phyloP scores from a whole-genome alignment of 1,140 invertebrate species.

The Drosophila varians region DNA sequence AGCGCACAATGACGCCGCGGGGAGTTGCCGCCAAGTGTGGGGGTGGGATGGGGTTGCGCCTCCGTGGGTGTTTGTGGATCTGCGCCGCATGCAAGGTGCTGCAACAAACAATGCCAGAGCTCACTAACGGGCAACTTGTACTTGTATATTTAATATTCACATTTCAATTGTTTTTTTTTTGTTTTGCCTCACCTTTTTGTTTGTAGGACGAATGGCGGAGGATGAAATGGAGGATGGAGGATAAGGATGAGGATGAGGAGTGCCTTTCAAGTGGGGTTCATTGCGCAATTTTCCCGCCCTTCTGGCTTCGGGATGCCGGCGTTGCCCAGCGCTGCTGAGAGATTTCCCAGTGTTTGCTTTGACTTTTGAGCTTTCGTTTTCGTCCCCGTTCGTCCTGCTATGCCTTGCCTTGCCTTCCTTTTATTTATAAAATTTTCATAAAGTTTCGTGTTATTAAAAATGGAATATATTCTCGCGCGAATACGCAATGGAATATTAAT shows the following conservation, averaged over 20 bases:
- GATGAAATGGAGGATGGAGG: too few relatives aligned
- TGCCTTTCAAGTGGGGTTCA: conserved; percentile 21
- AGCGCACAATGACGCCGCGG: conserved; percentile 70
- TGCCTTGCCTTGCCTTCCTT: conserved; percentile 20
- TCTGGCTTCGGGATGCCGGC: conserved; percentile 5
- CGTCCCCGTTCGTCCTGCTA: too few relatives aligned
- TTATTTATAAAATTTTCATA: conserved; percentile 74
- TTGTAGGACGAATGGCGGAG: too few relatives aligned
- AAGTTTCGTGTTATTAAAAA: conserved; percentile 79
- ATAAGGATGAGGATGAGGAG: too few relatives aligned
- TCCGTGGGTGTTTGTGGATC: conserved; percentile 13
- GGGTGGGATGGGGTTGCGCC: neutral
- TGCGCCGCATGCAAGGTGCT: conserved; percentile 14
- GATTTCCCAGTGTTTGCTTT: conserved; percentile 57
- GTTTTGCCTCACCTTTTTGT: conserved; percentile 24
- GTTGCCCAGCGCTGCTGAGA: conserved; percentile 7
- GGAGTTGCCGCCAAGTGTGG: conserved; percentile 35
- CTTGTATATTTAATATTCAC: conserved; percentile 78
- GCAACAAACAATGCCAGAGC: conserved; percentile 4
- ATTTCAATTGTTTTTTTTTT: conserved; percentile 69
- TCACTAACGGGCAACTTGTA: conserved; percentile 52
- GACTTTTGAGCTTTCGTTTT: conserved; percentile 55
- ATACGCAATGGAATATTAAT: conserved; percentile 75
- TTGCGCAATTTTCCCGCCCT: conserved; percentile 43
- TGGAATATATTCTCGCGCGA: conserved; percentile 73